A percentile compares a stretch with the other conserved stretches of the same genome.
Evolutionary conservation across 2,797 vertebrate species (phyloP).

Genomic region (Glossophaga mutica): DNA sequence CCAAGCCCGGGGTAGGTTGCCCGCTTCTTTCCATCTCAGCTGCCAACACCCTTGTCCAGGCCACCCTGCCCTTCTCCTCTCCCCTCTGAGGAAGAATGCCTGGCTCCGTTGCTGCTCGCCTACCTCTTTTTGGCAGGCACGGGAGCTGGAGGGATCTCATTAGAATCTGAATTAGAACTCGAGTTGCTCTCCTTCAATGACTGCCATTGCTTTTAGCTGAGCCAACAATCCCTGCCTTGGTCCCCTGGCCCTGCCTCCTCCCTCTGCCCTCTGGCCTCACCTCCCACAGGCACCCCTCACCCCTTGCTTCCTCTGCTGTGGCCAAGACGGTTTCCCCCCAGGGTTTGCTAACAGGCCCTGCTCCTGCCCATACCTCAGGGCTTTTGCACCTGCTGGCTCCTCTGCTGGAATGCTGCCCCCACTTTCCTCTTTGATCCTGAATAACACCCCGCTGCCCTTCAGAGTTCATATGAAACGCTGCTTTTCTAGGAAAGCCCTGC

Average conservation of each 20-base stretch:
- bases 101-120: not conserved
- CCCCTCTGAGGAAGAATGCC: not conserved
- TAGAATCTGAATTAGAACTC: not conserved
- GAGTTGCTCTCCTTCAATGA: not conserved
- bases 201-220: not conserved
- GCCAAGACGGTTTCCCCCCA: fast-evolving
- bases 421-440: not conserved
- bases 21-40: not conserved
- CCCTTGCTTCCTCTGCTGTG: not conserved
- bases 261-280: not conserved
- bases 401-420: not conserved
- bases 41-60: not conserved
- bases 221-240: not conserved
- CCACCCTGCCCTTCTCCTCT: too few species aligned
- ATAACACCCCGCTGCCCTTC: not conserved
- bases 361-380: not conserved
- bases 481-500: not conserved
- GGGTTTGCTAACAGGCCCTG: not conserved
- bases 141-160: not conserved
- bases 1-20: not conserved
- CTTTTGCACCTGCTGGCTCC: not conserved
- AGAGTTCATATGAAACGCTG: not conserved
- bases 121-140: not conserved
- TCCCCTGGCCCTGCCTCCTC: not conserved
- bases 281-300: not conserved